These are phyloP conservation scores for Stictocephala bisonia DNA, from an alignment of 2,888 invertebrate species.

Conservation along the genomic window DNA sequence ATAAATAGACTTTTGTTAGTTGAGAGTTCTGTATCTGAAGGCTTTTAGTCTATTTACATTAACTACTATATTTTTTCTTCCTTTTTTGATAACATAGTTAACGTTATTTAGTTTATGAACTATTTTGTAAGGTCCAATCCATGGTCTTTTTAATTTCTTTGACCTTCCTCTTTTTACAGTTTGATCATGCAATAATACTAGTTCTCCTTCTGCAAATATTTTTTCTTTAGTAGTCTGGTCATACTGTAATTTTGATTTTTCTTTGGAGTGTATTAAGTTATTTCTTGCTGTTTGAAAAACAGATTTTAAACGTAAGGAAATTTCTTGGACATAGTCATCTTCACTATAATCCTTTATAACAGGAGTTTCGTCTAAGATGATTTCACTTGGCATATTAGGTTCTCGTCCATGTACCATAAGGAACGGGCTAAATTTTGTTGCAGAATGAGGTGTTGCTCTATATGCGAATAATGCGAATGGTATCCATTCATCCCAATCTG, in stretches of 20 bases:
- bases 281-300: conserved; percentile 3
- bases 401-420: conserved; percentile 16
- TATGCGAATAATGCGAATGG: conserved; percentile 7
- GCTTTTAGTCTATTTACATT: conserved; percentile 22
- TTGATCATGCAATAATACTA: conserved; percentile 15
- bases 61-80: not conserved
- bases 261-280: not conserved
- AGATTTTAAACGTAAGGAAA: not conserved
- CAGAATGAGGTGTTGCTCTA: not conserved
- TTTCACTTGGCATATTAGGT: not conserved
- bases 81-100: conserved; percentile 23
- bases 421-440: not conserved
- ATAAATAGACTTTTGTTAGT: conserved; percentile 2
- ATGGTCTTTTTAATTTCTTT: conserved; percentile 26
- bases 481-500: not conserved
- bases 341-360: not conserved
- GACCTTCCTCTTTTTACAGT: conserved; percentile 31
- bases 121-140: conserved; percentile 26
- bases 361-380: not conserved
- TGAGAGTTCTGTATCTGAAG: not conserved
- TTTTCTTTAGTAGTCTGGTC: not conserved
- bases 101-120: not conserved
- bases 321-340: conserved; percentile 18
- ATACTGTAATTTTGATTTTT: conserved; percentile 14
- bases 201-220: conserved; percentile 11